Base-by-base conservation (phyloP, 92 coral and sea anemone genomes). In the Muricea muricata region DNA sequence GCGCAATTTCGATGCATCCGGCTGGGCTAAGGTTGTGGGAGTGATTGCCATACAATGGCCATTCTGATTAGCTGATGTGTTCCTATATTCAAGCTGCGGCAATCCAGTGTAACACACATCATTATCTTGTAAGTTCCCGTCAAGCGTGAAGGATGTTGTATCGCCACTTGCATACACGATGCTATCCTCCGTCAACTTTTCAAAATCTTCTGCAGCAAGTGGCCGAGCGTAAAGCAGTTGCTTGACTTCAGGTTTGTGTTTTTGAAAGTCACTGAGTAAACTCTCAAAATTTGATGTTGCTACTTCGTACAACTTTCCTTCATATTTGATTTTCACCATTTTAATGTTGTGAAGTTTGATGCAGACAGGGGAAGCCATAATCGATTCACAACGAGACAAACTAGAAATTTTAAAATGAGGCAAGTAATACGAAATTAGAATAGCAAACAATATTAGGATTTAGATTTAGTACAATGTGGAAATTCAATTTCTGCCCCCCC, bases 321-420 rank as follows among this genome's bases (percentile, higher is more conserved):
- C 83, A 15, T 78, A 39, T 39, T 78, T 63, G 83, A 78, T 58
- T 57, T 78, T 78, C 14, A 78, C 61, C 83, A 54, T 78, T 26
- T 78, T 78, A 23, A 78, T 54, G 21, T 78, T 78, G 71, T 78
- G 83, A 11, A 78, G 83, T 34, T 78, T 78, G n/a, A 78, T 78
- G 45, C 83, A 78, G 17, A 78, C 71, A 3, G 83, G 83, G 18
- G 83, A 24, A 28, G 65, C 30, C 83, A 78, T 78, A 7, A 12
- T 75, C 11, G 21, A n/a, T 37, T 58, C 25, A 2, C 8, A 18
- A 29, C 14, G 9, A 45, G 12, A 5, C 12, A 45, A 45, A 45
- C 50, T 45, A 45, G 50, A 9, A 45, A 45, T 45, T 45, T 45
- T 1, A 45, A 45, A 12, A 45, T 2, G 1, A 37, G 42, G 42